Base-by-base conservation (phyloP, 1,140 invertebrate genomes). In the Eumeta japonica region DNA sequence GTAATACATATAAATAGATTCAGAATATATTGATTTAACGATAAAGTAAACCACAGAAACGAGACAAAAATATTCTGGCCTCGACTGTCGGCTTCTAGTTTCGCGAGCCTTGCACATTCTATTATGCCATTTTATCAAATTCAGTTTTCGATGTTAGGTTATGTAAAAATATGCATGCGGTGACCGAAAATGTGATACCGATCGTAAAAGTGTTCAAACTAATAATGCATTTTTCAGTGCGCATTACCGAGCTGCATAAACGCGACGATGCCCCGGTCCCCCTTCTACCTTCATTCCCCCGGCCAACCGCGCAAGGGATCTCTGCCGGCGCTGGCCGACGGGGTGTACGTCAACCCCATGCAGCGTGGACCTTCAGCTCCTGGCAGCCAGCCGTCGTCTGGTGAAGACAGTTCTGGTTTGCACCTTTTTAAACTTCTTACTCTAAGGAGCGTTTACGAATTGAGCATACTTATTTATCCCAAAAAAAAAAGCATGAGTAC, bases 301-400 rank as follows among this genome's bases (percentile, higher is more conserved):
- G 63, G 63, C 28, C 39, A 52, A 24, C 56, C 64, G 30, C 51
- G 58, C 13, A 45, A 55, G 20, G 38, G 32, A 35, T 58, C 61
- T 7, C n/a, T n/a, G n/a, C n/a, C n/a, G n/a, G n/a, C n/a, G n/a
- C n/a, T 85, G 1, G 84, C 87, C 37, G 86, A 89, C 58, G 88
- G 88, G 0, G 78, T 89, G 7, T 89, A 89, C 58, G 83, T 89
- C 42, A 90, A 90, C 58, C 87, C 87, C 0, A 89, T 89, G 86
- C 81, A 78, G 15, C 77, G 75, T 28, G 61, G 59, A 16, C 41
- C 44, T 0, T 50, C 57, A 0, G 54, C 54, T 5, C 55, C 39
- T 28, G 53, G 48, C n/a, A 56, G 54, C n/a, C 64, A 68, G 12
- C 58, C 51, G 30, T 74, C 67, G 11, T 74, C 71, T 0, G 75